phyloP scores from a whole-genome alignment of 2,113 vertebrate species.

The Sebastes fasciatus region DNA sequence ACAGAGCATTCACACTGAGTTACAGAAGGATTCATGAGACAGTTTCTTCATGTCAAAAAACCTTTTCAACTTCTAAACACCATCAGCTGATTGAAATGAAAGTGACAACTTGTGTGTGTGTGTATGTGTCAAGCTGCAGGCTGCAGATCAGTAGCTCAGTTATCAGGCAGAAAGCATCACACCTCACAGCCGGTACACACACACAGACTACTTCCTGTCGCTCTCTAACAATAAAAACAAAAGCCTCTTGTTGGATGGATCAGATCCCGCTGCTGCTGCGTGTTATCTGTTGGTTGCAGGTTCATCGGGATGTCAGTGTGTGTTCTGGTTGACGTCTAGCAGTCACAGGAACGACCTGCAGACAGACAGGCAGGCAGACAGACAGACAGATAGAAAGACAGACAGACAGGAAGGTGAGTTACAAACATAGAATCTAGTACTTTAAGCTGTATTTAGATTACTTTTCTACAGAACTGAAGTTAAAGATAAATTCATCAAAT shows the following conservation, averaged over 20 bases:
- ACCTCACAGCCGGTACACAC: slow-evolving; percentile 44
- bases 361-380: slow-evolving; percentile 12
- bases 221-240: slow-evolving; percentile 50
- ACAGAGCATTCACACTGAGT: background rate
- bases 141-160: slow-evolving; percentile 52
- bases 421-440: too few species aligned
- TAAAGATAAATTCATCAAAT: too few species aligned
- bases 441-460: too few species aligned
- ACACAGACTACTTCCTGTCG: slow-evolving; percentile 45
- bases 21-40: background rate
- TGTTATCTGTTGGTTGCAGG: slow-evolving; percentile 46
- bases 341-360: slow-evolving; percentile 82
- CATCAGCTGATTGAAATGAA: slow-evolving; percentile 39
- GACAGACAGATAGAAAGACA: slow-evolving; percentile 2
- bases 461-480: too few species aligned
- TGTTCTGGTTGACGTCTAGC: slow-evolving; percentile 65
- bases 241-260: slow-evolving; percentile 35
- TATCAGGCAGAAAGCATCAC: slow-evolving; percentile 50
- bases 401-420: background rate
- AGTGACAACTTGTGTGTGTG: slow-evolving; percentile 23
- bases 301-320: slow-evolving; percentile 30
- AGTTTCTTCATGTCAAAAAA: slow-evolving; percentile 5
- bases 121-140: slow-evolving; percentile 33
- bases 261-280: slow-evolving; percentile 34
- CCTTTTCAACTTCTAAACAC: background rate